These are phyloP conservation scores for Hylaeus volcanicus DNA, from an alignment of 1,140 invertebrate genomes.

Conservation along the genomic window DNA sequence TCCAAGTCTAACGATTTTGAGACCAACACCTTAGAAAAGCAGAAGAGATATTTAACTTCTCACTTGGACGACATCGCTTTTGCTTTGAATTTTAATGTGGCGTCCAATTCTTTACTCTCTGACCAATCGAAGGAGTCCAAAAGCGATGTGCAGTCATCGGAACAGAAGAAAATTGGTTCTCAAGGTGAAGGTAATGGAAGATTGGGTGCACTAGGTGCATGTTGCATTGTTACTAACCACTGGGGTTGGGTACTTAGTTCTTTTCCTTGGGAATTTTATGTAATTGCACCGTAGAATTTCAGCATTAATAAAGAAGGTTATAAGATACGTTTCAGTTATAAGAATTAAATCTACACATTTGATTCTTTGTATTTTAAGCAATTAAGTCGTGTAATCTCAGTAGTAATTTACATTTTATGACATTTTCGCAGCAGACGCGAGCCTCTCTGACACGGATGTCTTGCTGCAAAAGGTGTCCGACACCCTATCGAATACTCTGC, in stretches of 20 bases:
- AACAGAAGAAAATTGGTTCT: not conserved
- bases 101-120: conserved; percentile 19
- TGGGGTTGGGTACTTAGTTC: not conserved
- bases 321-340: too few relatives aligned
- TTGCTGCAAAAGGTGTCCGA: conserved; percentile 77
- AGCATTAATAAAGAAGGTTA: too few relatives aligned
- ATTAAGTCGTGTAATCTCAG: not conserved
- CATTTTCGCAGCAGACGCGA: conserved; percentile 4
- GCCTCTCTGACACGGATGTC: conserved; percentile 71
- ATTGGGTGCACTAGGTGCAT: conserved; percentile 69
- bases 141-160: not conserved
- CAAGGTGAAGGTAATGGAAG: conserved; percentile 24
- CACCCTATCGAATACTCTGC: conserved; percentile 69
- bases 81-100: conserved; percentile 67
- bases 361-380: too few relatives aligned
- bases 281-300: too few relatives aligned
- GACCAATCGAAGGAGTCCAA: conserved; percentile 7
- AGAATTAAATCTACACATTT: too few relatives aligned
- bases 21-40: conserved; percentile 55
- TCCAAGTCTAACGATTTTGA: conserved; percentile 70
- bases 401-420: not conserved
- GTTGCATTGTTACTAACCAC: conserved; percentile 65
- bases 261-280: not conserved
- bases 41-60: conserved; percentile 63
- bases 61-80: conserved; percentile 64